Percentiles rank a stretch among this genome's conserved stretches.
phyloP scores from a whole-genome alignment of 1,140 invertebrate species.

The Liolophura sinensis region DNA sequence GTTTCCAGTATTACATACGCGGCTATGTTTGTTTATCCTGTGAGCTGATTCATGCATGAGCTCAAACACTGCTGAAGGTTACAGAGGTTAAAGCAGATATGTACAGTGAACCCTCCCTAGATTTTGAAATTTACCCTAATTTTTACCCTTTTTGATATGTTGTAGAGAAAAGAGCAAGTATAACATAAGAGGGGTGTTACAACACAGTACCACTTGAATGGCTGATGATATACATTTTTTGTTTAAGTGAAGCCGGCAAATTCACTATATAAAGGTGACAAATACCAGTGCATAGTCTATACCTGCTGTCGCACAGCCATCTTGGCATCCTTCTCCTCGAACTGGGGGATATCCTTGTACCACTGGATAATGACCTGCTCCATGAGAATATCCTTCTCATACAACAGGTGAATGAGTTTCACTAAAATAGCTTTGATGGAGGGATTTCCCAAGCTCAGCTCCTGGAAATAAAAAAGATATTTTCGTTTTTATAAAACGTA shows the following conservation, averaged over 20 bases:
- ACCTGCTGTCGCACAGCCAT: constrained; percentile 42
- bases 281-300: constrained; percentile 2
- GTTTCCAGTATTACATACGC: too few relatives aligned
- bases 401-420: constrained; percentile 75
- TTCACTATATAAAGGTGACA: neutral
- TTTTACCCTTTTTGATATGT: too few relatives aligned
- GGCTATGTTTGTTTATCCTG: constrained; percentile 3
- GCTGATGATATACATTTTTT: neutral
- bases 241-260: neutral
- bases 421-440: constrained; percentile 53
- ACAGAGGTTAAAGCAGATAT: too few relatives aligned
- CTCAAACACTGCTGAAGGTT: too few relatives aligned
- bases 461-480: constrained; percentile 15
- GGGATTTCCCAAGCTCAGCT: constrained; percentile 19
- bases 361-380: constrained; percentile 81
- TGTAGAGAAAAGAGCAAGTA: too few relatives aligned
- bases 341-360: constrained; percentile 66
- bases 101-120: neutral
- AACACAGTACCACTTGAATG: neutral
- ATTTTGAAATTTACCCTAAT: neutral
- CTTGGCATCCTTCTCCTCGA: constrained; percentile 53
- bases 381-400: constrained; percentile 77
- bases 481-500: neutral
- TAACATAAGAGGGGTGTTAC: neutral
- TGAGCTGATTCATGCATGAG: too few relatives aligned